Percentiles rank a stretch among this genome's conserved stretches.
Evolutionary conservation across 2,113 vertebrate genomes (phyloP).

Genomic region (Edolisoma coerulescens): DNA sequence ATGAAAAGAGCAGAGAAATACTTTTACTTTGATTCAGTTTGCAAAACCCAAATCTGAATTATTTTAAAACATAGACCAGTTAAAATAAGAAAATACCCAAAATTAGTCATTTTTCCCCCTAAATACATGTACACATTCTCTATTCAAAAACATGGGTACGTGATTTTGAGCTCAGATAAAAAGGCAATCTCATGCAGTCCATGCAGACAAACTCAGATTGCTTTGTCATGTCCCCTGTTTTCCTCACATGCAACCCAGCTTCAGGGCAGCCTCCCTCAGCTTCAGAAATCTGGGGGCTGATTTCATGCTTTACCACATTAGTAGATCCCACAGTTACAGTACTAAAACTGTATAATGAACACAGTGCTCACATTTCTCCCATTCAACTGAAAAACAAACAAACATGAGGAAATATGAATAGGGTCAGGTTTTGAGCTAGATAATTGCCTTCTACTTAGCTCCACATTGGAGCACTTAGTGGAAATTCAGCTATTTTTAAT

Average conservation of each 20-base stretch:
- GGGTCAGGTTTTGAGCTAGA: background rate
- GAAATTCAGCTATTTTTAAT: constrained; percentile 22
- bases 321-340: background rate
- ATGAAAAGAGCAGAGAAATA: background rate
- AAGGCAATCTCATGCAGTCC: background rate
- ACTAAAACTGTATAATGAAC: background rate
- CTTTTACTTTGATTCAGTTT: background rate
- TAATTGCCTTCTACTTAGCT: background rate
- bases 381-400: background rate
- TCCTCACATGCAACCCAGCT: background rate
- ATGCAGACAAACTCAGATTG: background rate
- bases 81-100: background rate
- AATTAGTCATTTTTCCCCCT: background rate
- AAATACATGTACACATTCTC: background rate
- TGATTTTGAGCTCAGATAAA: background rate
- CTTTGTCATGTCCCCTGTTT: background rate
- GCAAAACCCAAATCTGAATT: background rate
- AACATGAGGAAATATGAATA: background rate
- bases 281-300: background rate
- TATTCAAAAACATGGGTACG: background rate
- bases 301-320: background rate
- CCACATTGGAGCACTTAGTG: background rate
- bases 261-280: background rate
- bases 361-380: background rate
- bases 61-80: background rate